Percentiles rank a stretch among this genome's conserved stretches.
Conservation (phyloP, 2,113 vertebrate species). For the Odobenus rosmarus region DNA sequence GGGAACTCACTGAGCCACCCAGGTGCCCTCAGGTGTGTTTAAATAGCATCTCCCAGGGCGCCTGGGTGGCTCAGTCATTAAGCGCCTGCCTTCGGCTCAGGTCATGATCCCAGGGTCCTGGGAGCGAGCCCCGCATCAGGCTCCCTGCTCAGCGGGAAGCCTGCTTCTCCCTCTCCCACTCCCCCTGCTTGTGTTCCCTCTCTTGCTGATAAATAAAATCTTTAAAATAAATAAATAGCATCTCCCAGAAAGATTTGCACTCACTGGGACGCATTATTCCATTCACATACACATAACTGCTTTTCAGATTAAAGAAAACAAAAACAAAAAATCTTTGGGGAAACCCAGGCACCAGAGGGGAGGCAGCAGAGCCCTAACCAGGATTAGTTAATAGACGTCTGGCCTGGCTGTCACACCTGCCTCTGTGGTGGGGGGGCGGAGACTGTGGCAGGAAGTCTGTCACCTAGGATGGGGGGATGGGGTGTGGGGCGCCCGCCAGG, state of each 20-base stretch:
- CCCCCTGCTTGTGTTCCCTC: too few relatives aligned
- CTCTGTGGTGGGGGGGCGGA: not conserved
- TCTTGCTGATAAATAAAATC: too few relatives aligned
- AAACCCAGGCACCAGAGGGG: not conserved
- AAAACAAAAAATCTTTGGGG: not conserved
- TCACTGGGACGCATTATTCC: not conserved
- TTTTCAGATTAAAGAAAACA: not conserved
- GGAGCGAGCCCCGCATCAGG: too few relatives aligned
- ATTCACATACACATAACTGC: not conserved
- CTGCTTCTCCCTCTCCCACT: too few relatives aligned
- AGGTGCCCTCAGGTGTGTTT: not conserved
- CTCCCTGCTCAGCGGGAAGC: too few relatives aligned
- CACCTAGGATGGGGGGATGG: too few relatives aligned
- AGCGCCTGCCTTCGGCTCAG: too few relatives aligned
- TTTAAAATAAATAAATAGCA: not conserved
- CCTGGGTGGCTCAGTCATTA: too few relatives aligned
- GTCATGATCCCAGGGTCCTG: too few relatives aligned
- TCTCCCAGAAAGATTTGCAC: not conserved
- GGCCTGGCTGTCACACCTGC: not conserved
- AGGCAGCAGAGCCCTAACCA: not conserved
- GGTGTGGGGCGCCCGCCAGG: fast-evolving
- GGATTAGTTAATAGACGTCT: not conserved
- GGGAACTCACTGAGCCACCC: not conserved
- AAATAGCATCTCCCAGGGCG: not conserved
- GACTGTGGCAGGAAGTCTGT: slow-evolving; percentile 57